Evolutionary conservation across 2,888 invertebrate species (phyloP).

Genomic region (Pristionchus entomophagus): DNA sequence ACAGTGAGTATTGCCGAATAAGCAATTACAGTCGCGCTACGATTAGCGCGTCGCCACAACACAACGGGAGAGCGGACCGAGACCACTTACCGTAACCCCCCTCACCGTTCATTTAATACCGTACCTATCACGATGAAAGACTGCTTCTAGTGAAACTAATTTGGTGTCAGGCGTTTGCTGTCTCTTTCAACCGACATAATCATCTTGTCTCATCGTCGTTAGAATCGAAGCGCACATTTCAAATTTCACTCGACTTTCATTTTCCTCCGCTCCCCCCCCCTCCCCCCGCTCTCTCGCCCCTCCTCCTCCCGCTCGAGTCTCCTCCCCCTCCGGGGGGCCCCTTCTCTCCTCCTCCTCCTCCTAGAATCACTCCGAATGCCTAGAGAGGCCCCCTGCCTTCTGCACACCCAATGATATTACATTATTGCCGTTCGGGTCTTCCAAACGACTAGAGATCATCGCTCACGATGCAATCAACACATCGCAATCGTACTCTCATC

Average conservation of each 20-base stretch:
- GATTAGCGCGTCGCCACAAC: background rate
- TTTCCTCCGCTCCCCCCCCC: background rate
- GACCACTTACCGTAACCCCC: background rate
- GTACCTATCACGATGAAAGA: background rate
- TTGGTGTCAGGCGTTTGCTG: background rate
- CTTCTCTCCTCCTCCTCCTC: conserved; percentile 32
- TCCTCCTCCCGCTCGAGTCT: conserved; percentile 19
- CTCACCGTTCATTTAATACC: background rate
- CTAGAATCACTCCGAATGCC: conserved; percentile 17
- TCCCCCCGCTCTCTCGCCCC: background rate
- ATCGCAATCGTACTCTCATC: background rate
- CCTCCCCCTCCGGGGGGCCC: conserved; percentile 21
- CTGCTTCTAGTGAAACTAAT: conserved; percentile 16
- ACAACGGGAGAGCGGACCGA: background rate
- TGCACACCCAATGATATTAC: background rate
- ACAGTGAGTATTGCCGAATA: background rate
- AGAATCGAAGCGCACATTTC: conserved; percentile 29
- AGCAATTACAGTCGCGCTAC: conserved; percentile 11
- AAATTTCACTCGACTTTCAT: conserved; percentile 28
- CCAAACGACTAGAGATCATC: conserved; percentile 15
- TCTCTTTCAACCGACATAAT: background rate
- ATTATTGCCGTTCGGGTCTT: background rate
- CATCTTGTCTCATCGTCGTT: conserved; percentile 14
- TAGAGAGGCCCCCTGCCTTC: background rate
- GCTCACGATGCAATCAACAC: background rate